phyloP scores from a whole-genome alignment of 2,797 vertebrate species.

The Takifugu ocellatus region DNA sequence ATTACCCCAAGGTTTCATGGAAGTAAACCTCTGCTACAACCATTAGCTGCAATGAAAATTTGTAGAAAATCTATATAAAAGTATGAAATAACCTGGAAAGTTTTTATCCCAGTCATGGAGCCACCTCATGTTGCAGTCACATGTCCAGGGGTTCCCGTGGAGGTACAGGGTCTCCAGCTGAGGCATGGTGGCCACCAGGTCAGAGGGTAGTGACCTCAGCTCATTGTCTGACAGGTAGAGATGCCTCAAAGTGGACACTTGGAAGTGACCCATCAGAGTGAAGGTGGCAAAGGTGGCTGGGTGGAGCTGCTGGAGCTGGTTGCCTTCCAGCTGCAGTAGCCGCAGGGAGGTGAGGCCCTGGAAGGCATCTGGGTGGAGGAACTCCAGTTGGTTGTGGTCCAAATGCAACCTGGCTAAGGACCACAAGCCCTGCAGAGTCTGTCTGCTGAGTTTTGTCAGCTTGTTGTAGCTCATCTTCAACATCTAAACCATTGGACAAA shows the following conservation, averaged over 20 bases:
- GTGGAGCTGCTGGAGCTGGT: conserved; percentile 85
- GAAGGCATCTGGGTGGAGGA: conserved; percentile 87
- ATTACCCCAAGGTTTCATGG: no score
- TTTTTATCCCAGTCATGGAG: conserved; percentile 76
- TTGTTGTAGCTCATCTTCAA: conserved; percentile 96
- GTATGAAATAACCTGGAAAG: conserved; percentile 72
- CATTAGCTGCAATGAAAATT: no score
- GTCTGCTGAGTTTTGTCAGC: conserved; percentile 74
- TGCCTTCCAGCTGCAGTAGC: conserved; percentile 90
- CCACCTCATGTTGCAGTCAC: conserved; percentile 85
- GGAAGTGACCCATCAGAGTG: conserved; percentile 78
- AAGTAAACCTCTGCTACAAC: no score
- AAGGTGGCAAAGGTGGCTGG: conserved; percentile 85
- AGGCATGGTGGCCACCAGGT: conserved; percentile 73
- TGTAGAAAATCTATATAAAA: no score
- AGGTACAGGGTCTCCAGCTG: conserved; percentile 87
- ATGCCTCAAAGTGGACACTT: conserved; percentile 85
- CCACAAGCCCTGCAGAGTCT: conserved; percentile 82
- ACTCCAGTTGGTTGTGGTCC: conserved; percentile 90
- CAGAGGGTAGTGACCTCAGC: conserved; percentile 71
- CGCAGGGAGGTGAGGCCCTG: conserved; percentile 83
- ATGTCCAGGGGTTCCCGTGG: conserved; percentile 91
- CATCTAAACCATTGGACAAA: conserved; percentile 71
- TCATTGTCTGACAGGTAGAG: conserved; percentile 89
- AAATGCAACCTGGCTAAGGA: conserved; percentile 82